Base-by-base conservation (phyloP, 2,888 invertebrate species). In the Tetrapedia diversipes region DNA sequence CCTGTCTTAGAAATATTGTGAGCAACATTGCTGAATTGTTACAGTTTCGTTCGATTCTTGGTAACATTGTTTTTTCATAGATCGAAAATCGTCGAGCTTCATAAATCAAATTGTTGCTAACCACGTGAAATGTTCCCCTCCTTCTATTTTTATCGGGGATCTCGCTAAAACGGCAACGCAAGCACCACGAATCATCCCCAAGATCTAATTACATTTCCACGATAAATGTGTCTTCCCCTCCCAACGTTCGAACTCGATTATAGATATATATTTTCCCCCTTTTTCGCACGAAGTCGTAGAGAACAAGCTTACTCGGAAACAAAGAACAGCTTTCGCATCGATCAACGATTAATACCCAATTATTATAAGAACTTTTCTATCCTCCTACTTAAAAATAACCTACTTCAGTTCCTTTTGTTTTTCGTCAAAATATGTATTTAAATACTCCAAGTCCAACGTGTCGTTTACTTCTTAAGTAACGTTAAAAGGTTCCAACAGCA, bases 291-390 rank as follows among this genome's bases (percentile, higher is more conserved):
- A n/a, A n/a, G n/a, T n/a, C n/a, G n/a, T n/a, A n/a, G n/a, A n/a
- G n/a, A n/a, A n/a, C n/a, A n/a, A n/a, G n/a, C n/a, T n/a, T n/a
- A n/a, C n/a, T n/a, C n/a, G n/a, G 59, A 39, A 66, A 24, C 22
- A 64, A 61, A 61, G 69, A 66, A 66, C 53, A 53, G 74, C 43
- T 57, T n/a, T n/a, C n/a, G n/a, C n/a, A n/a, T 85, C 82, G 75
- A 81, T 84, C 86, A 78, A 49, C 75, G 79, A 81, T 86, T 83
- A 82, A 70, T 67, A 64, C 59, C 57, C 34, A n/a, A n/a, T n/a
- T n/a, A n/a, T n/a, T n/a, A n/a, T n/a, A n/a, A n/a, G n/a, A n/a
- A n/a, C n/a, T n/a, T n/a, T n/a, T n/a, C n/a, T n/a, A n/a, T n/a
- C n/a, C n/a, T n/a, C n/a, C n/a, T n/a, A n/a, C n/a, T n/a, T n/a